Conservation (phyloP, 1,140 invertebrate genomes). For the Drosophila truncata region DNA sequence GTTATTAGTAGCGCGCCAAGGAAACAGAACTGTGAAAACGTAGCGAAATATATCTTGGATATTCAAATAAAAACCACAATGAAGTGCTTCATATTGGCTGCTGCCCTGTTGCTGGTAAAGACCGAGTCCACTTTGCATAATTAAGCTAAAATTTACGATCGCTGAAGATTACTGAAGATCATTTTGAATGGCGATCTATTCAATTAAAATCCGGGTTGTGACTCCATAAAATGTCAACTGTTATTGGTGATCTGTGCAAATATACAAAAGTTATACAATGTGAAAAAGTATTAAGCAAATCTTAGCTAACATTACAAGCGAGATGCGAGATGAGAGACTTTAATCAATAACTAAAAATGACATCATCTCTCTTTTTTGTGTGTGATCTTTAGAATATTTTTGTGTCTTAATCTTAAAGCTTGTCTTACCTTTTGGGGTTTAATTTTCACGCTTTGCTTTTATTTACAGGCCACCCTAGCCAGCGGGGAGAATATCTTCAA, state of each 20-base stretch:
- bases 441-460: conserved; percentile 15
- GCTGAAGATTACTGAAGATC: neutral
- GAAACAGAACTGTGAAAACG: conserved; percentile 47
- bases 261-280: conserved; percentile 41
- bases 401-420: neutral
- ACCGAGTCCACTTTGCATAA: conserved; percentile 47
- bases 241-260: conserved; percentile 38
- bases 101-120: conserved; percentile 71
- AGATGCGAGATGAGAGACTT: conserved; percentile 9
- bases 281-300: conserved; percentile 40
- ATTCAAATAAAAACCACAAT: conserved; percentile 45
- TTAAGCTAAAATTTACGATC: conserved; percentile 34
- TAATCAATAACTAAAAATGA: conserved; percentile 46
- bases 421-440: neutral
- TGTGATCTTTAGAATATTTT: conserved; percentile 32
- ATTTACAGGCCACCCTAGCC: conserved; percentile 57
- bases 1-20: conserved; percentile 67
- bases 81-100: conserved; percentile 81
- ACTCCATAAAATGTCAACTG: conserved; percentile 46
- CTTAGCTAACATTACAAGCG: conserved; percentile 31
- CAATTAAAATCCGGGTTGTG: conserved; percentile 55
- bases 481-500: conserved; percentile 85
- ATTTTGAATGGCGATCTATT: conserved; percentile 30
- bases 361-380: conserved; percentile 30
- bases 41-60: conserved; percentile 45